Evolutionary conservation across 1,140 invertebrate species (phyloP).

Genomic region (Lepidostoma basale): DNA sequence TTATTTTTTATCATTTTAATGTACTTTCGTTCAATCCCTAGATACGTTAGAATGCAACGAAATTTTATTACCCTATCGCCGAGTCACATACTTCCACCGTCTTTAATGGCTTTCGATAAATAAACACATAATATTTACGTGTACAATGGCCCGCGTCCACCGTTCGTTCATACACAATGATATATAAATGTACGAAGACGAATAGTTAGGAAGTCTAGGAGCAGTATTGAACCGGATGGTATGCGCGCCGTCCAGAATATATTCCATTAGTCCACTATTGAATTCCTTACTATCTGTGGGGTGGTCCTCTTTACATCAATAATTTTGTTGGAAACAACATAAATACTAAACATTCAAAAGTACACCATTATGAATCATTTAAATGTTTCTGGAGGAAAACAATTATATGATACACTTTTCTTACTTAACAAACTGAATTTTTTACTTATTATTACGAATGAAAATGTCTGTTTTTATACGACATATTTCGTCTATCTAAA

Average conservation of each 20-base stretch:
- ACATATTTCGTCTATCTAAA: too few relatives aligned
- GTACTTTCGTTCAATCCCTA: too few relatives aligned
- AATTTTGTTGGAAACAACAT: too few relatives aligned
- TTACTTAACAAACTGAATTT: too few relatives aligned
- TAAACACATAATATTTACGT: slow-evolving; percentile 19
- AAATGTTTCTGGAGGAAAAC: too few relatives aligned
- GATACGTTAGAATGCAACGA: neutral
- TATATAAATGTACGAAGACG: neutral
- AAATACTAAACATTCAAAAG: too few relatives aligned
- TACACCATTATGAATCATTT: too few relatives aligned
- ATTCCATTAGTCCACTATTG: neutral
- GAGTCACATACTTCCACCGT: neutral
- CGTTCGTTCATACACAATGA: neutral
- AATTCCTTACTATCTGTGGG: neutral
- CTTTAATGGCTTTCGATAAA: slow-evolving; percentile 5
- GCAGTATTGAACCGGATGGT: slow-evolving; percentile 5
- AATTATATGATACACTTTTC: too few relatives aligned
- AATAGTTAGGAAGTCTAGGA: slow-evolving; percentile 18
- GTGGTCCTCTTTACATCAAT: neutral
- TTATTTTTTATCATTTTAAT: too few relatives aligned
- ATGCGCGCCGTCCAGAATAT: slow-evolving; percentile 20
- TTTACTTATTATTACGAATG: too few relatives aligned
- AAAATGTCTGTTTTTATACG: too few relatives aligned
- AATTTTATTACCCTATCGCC: neutral
- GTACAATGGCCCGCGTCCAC: slow-evolving; percentile 5